phyloP scores from a whole-genome alignment of 2,888 invertebrate species.

The Leptopilina syphax region DNA sequence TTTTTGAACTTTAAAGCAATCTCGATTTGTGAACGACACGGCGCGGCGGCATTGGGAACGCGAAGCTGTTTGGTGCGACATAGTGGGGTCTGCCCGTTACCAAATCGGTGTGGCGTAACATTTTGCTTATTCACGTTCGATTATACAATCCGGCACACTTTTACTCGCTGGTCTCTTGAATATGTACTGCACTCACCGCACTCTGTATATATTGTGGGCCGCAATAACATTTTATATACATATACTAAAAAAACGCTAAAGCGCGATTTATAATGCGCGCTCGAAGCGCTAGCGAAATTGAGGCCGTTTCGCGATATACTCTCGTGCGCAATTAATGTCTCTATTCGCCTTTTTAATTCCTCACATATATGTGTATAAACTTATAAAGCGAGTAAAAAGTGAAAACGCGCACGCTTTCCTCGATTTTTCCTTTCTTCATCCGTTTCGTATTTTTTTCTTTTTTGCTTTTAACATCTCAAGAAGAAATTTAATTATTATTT shows the following conservation, averaged over 20 bases:
- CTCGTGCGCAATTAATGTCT: slow-evolving; percentile 27
- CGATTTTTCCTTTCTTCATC: background rate
- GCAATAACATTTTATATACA: slow-evolving; percentile 56
- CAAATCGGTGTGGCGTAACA: slow-evolving; percentile 76
- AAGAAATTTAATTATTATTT: no score
- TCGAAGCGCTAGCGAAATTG: slow-evolving; percentile 55
- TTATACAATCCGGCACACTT: slow-evolving; percentile 77
- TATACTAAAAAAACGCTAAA: slow-evolving; percentile 23
- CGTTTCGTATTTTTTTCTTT: background rate
- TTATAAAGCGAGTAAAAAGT: slow-evolving; percentile 17
- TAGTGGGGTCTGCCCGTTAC: slow-evolving; percentile 67
- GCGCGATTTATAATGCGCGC: slow-evolving; percentile 54
- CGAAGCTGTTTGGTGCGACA: slow-evolving; percentile 56
- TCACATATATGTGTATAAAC: background rate
- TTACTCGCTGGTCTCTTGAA: slow-evolving; percentile 67
- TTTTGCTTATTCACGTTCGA: slow-evolving; percentile 77
- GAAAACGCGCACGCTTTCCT: slow-evolving; percentile 1
- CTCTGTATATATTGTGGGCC: slow-evolving; percentile 58
- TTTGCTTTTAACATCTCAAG: background rate
- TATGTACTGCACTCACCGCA: slow-evolving; percentile 56
- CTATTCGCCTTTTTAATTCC: slow-evolving; percentile 3
- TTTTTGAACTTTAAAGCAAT: slow-evolving; percentile 16
- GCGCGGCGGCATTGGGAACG: slow-evolving; percentile 69
- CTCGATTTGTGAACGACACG: slow-evolving; percentile 45
- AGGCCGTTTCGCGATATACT: slow-evolving; percentile 44